Conservation (phyloP, 2,888 invertebrate genomes). For the Unio pictorum region DNA sequence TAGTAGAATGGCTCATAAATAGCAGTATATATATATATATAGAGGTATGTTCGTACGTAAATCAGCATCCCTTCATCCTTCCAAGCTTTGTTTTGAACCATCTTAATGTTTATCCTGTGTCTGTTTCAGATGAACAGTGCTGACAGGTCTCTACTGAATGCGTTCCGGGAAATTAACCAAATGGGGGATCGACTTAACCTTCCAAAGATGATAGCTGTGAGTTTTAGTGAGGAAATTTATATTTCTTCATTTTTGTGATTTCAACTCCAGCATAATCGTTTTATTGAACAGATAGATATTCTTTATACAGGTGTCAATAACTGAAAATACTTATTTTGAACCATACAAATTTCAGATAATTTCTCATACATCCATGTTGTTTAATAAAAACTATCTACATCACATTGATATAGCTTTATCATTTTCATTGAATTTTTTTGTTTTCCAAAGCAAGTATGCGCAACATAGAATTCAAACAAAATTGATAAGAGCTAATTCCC, state of each 20-base stretch:
- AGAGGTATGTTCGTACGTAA: no score
- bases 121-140: constrained; percentile 81
- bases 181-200: constrained; percentile 99
- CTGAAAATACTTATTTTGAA: not conserved
- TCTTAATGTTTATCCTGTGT: not conserved
- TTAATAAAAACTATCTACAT: no score
- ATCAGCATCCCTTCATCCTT: no score
- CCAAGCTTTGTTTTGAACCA: no score
- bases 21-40: no score
- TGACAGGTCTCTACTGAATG: constrained; percentile 92
- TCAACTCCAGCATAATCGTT: not conserved
- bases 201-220: constrained; percentile 90
- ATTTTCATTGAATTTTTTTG: no score
- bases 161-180: constrained; percentile 95
- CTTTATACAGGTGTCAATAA: not conserved
- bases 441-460: no score
- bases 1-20: no score
- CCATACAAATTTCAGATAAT: not conserved
- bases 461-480: no score
- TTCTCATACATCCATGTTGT: not conserved
- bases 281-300: not conserved
- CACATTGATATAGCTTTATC: no score
- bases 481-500: no score
- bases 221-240: constrained; percentile 26
- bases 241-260: not conserved